Conservation (phyloP, 2,888 invertebrate species). For the Nycteola revayana region DNA sequence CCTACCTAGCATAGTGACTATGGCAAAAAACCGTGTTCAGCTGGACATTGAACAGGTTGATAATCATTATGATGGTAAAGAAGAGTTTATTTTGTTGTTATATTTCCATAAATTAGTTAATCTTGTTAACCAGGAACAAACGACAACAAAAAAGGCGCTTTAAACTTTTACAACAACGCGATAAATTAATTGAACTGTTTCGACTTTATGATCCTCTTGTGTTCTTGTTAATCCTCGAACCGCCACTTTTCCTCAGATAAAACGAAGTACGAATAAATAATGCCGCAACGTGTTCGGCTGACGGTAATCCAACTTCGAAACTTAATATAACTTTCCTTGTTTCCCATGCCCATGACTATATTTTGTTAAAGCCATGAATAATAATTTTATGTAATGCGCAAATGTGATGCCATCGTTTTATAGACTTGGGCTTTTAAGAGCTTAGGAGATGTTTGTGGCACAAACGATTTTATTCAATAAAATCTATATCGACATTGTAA, state of each 20-base stretch:
- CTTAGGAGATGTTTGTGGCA: too few relatives aligned
- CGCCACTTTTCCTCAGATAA: neutral
- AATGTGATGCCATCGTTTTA: slow-evolving; percentile 34
- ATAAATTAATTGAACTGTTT: neutral
- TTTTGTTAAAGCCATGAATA: slow-evolving; percentile 59
- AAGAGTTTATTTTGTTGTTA: neutral
- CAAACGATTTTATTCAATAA: too few relatives aligned
- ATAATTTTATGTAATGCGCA: slow-evolving; percentile 47
- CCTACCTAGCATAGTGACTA: too few relatives aligned
- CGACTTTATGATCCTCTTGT: neutral
- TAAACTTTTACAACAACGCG: too few relatives aligned
- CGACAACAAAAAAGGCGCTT: neutral
- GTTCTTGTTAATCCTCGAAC: neutral
- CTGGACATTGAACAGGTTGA: too few relatives aligned
- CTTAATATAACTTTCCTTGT: slow-evolving; percentile 68
- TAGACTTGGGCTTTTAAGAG: too few relatives aligned
- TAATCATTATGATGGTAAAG: neutral
- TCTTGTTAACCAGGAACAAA: neutral
- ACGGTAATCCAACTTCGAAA: slow-evolving; percentile 66
- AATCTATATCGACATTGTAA: too few relatives aligned
- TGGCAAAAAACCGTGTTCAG: too few relatives aligned
- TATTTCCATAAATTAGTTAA: neutral
- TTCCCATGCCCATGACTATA: slow-evolving; percentile 59
- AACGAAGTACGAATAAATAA: slow-evolving; percentile 25
- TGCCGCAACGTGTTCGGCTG: slow-evolving; percentile 48